Conservation (phyloP, 2,888 invertebrate species). For the Hybos culiciformis region DNA sequence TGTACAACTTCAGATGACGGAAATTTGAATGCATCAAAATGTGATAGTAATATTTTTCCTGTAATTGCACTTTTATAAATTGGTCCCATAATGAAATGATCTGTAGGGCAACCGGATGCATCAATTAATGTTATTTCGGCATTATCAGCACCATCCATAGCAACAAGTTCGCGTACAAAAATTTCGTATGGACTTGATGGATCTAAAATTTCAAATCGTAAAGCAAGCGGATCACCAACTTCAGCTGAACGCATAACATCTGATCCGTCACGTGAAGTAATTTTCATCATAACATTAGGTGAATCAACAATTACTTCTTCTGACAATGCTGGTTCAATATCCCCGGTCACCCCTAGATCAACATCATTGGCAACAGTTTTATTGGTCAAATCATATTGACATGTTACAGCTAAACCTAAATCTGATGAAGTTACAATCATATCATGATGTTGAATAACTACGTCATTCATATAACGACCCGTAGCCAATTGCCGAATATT, state of each 20-base stretch:
- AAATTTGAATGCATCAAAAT: conserved; percentile 94
- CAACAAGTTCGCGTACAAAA: conserved; percentile 84
- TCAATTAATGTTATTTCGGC: conserved; percentile 88
- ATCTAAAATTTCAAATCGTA: conserved; percentile 84
- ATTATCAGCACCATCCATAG: conserved; percentile 86
- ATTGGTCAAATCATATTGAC: conserved; percentile 87
- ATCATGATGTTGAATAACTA: conserved; percentile 90
- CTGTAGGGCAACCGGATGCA: conserved; percentile 82
- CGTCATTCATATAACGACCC: conserved; percentile 79
- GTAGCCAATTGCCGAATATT: conserved; percentile 78
- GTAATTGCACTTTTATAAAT: conserved; percentile 68
- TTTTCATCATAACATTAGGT: conserved; percentile 89
- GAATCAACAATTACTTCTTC: conserved; percentile 89
- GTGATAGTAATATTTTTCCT: conserved; percentile 74
- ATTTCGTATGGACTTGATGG: conserved; percentile 89
- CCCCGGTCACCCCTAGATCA: conserved; percentile 76
- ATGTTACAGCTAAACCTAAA: conserved; percentile 82
- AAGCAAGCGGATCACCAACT: conserved; percentile 83
- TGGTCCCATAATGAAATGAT: conserved; percentile 87
- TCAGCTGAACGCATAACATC: conserved; percentile 77
- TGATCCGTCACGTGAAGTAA: conserved; percentile 72
- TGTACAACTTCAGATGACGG: conserved; percentile 90
- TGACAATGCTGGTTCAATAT: conserved; percentile 70
- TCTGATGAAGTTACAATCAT: conserved; percentile 90
- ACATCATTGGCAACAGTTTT: conserved; percentile 89